Evolutionary conservation across 2,113 vertebrate genomes (phyloP).

Genomic region (Menura novaehollandiae): DNA sequence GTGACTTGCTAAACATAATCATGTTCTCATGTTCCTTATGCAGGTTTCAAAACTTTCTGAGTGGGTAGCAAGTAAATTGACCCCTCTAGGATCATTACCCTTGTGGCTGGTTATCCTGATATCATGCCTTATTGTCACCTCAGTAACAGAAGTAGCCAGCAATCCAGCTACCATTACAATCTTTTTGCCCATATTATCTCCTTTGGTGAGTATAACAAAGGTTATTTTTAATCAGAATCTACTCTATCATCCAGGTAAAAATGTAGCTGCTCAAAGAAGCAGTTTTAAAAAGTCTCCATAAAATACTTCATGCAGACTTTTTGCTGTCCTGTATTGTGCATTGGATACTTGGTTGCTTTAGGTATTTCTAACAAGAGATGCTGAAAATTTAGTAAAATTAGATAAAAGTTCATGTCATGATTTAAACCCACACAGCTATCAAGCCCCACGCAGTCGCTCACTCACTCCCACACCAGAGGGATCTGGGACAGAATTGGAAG

Average conservation of each 20-base stretch:
- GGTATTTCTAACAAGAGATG: neutral
- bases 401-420: neutral
- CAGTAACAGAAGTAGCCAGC: conserved; percentile 90
- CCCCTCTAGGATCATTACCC: conserved; percentile 83
- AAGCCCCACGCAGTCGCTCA: neutral
- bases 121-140: conserved; percentile 86
- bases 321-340: neutral
- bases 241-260: neutral
- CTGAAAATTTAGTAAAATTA: neutral
- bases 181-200: conserved; percentile 87
- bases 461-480: accelerated
- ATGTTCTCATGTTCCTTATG: neutral
- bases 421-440: neutral
- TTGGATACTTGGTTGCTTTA: neutral
- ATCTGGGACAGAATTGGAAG: neutral
- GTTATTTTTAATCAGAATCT: neutral
- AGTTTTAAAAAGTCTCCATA: neutral
- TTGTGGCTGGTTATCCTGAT: conserved; percentile 77
- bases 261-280: neutral
- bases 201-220: conserved; percentile 79
- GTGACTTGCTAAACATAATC: neutral
- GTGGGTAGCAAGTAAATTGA: conserved; percentile 85
- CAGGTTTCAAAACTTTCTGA: conserved; percentile 84
- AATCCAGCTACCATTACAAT: conserved; percentile 91
- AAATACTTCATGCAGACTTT: neutral